Percentiles rank a stretch among this genome's conserved stretches.
Conservation (phyloP, 2,797 vertebrate species). For the Zalophus californianus region DNA sequence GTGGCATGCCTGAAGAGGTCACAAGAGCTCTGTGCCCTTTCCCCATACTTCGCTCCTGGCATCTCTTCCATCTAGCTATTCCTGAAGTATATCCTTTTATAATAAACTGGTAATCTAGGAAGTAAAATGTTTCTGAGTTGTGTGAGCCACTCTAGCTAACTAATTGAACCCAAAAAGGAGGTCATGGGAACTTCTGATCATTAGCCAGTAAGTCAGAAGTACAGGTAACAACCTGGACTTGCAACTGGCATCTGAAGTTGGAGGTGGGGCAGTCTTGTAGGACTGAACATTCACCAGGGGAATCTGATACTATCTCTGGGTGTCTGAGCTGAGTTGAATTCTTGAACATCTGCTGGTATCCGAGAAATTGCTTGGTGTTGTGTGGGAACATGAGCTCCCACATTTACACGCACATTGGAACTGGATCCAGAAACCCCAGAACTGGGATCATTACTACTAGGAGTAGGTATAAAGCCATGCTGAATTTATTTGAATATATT, state of each 20-base stretch:
- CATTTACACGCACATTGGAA: background rate
- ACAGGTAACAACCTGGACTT: background rate
- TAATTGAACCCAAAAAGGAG: background rate
- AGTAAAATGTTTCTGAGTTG: background rate
- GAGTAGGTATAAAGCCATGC: background rate
- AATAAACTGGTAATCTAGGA: background rate
- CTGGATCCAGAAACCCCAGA: background rate
- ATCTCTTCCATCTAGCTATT: background rate
- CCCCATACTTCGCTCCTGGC: background rate
- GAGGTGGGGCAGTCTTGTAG: background rate
- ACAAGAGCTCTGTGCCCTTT: accelerated
- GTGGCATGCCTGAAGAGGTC: background rate
- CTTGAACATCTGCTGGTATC: background rate
- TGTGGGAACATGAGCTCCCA: background rate
- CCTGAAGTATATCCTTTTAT: background rate
- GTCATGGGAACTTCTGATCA: background rate
- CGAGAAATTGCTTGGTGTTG: background rate
- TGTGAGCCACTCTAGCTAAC: background rate
- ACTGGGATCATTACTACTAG: background rate
- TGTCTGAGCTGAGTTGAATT: background rate
- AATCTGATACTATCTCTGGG: background rate
- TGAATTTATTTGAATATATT: background rate
- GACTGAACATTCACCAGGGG: background rate
- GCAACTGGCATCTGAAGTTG: background rate
- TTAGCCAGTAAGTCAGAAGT: background rate